Evolutionary conservation across 2,797 vertebrate genomes (phyloP), one percentile per base, ranked within the genome.

Genomic region (Galago senegalensis): DNA sequence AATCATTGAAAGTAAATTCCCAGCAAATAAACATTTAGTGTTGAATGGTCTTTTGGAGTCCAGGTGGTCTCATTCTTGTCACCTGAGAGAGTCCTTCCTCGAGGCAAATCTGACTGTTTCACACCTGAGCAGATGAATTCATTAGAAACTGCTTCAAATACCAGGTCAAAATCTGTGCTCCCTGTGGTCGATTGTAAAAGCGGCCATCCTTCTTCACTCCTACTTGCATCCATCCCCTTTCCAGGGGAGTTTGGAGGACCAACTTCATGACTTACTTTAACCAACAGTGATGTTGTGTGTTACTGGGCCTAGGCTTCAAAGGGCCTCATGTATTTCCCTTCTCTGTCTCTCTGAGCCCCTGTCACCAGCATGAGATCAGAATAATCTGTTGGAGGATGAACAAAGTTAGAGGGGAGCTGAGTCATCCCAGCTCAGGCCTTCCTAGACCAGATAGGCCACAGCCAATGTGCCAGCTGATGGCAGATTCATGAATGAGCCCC

Each of bases 11-110:
- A 77, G 29, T 70, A 61, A 86, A n/a, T 80, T 82, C 29, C 91
- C 67, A 90, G 69, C 43, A 90, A 95, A 93, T 79, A 81, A 83
- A 69, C 67, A 75, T 37, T 77, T 49, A 12, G 29, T 21, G 77
- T 5, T 18, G 16, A 37, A 81, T 61, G 76, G 23, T 12, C 12
- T 82, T 85, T 85, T 12, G 23, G 58, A 89, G 29, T 49, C 10
- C 60, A 27, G 1, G 21, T 9, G 2, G 17, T 60, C 61, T 73
- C 75, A 56, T 17, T 79, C 53, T 31, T 37, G 18, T 77, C 63
- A 18, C 58, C 27, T 80, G 53, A 60, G 56, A 84, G 27, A 17
- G 4, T 2, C 40, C 37, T 79, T 89, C 40, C 69, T 88, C 46
- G 34, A 75, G 43, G 63, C 29, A 63, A 23, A 18, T 77, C 37